These are phyloP conservation scores for Crypturellus undulatus DNA, from an alignment of 2,113 vertebrate genomes.

Conservation along the genomic window DNA sequence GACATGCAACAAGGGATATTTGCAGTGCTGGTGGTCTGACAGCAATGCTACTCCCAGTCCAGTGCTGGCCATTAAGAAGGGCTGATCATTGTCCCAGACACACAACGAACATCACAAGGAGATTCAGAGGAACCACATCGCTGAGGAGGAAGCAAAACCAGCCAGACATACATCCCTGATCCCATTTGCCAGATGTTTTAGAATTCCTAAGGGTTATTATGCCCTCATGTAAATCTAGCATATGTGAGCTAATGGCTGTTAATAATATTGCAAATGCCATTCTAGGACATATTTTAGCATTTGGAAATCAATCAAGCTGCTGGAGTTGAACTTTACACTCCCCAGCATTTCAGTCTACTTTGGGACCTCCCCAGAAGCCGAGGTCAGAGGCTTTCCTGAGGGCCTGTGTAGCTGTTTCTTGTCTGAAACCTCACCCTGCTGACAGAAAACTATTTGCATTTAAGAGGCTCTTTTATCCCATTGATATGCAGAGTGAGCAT, in stretches of 20 bases:
- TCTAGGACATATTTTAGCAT: conserved; percentile 48
- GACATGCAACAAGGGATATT: background rate
- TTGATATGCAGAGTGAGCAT: conserved; percentile 37
- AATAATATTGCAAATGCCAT: conserved; percentile 57
- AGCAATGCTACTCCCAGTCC: background rate
- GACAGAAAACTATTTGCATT: background rate
- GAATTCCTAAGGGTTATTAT: conserved; percentile 37
- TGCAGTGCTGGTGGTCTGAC: background rate
- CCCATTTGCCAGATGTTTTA: conserved; percentile 59
- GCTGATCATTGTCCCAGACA: background rate
- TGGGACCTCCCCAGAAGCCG: conserved; percentile 1
- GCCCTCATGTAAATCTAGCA: conserved; percentile 39
- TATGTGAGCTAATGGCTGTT: conserved; percentile 50
- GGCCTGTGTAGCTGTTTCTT: conserved; percentile 18
- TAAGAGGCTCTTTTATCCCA: background rate
- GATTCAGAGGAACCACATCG: background rate
- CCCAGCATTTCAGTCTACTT: background rate
- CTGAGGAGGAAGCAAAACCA: background rate
- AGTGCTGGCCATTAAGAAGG: background rate
- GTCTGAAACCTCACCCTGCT: background rate
- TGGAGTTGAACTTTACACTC: conserved; percentile 38
- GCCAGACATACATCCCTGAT: conserved; percentile 29
- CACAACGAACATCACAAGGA: background rate
- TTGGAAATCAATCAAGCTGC: conserved; percentile 41
- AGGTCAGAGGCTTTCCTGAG: background rate